phyloP scores from a whole-genome alignment of 2,797 vertebrate genomes.

The Ctenochaetus hawaiiensis region DNA sequence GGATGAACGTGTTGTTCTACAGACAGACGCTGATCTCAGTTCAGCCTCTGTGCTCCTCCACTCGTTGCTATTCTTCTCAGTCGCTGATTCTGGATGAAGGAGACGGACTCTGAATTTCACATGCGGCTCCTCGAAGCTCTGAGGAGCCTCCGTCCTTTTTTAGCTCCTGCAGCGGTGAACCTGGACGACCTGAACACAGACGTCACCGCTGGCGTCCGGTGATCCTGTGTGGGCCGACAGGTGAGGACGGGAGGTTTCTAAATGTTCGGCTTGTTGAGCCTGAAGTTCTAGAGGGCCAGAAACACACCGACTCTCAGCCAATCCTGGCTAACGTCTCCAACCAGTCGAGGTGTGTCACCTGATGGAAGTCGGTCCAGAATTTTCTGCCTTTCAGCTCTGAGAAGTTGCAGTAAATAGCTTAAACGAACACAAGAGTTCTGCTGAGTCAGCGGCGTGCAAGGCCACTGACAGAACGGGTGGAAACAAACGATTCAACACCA shows the following conservation, averaged over 20 bases:
- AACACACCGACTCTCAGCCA: too few species aligned
- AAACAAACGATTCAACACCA: slow-evolving; percentile 25
- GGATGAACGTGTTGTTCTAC: background rate
- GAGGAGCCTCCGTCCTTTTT: slow-evolving; percentile 8
- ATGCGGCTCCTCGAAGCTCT: slow-evolving; percentile 46
- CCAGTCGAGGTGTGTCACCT: too few species aligned
- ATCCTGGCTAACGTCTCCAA: too few species aligned
- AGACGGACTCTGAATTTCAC: slow-evolving; percentile 35
- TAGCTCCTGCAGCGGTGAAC: slow-evolving; percentile 29
- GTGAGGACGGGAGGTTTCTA: background rate
- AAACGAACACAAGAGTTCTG: background rate
- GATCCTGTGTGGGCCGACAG: background rate
- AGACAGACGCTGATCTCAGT: slow-evolving; percentile 2
- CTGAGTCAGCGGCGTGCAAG: background rate
- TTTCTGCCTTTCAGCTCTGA: too few species aligned
- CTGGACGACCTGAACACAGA: slow-evolving; percentile 17
- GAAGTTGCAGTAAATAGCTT: background rate
- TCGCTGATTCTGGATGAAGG: slow-evolving; percentile 54
- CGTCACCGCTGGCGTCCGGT: background rate
- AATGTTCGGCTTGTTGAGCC: background rate
- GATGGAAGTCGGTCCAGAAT: too few species aligned
- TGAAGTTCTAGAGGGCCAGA: too few species aligned
- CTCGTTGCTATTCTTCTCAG: slow-evolving; percentile 49
- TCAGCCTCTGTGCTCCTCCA: slow-evolving; percentile 15
- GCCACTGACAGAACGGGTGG: background rate